phyloP scores from a whole-genome alignment of 1,140 invertebrate genomes.

The Diuraphis noxia region DNA sequence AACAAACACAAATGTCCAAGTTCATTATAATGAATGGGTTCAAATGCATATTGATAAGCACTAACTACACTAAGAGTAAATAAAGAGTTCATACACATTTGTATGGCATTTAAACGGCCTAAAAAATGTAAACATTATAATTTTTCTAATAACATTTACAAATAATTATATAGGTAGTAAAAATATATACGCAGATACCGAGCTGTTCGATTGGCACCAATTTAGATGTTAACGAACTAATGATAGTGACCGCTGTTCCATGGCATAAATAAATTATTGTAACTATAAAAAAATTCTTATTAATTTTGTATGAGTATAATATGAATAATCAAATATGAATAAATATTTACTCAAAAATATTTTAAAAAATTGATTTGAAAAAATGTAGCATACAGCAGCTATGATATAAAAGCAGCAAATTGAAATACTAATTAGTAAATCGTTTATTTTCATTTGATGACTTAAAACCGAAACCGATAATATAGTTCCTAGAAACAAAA shows the following conservation, averaged over 20 bases:
- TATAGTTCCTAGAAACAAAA: conserved; percentile 53
- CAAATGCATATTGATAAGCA: background rate
- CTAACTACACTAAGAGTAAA: background rate
- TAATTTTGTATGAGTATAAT: background rate
- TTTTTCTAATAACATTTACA: background rate
- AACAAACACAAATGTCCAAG: background rate
- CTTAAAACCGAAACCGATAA: conserved; percentile 55
- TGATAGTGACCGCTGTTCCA: background rate
- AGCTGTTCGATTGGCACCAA: background rate
- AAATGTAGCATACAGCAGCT: conserved; percentile 54
- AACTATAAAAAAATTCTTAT: background rate
- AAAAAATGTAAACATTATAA: background rate
- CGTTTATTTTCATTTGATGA: conserved; percentile 51
- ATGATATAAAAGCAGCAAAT: conserved; percentile 54
- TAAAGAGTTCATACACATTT: background rate
- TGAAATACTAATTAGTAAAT: conserved; percentile 55
- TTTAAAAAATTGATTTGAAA: conserved; percentile 49
- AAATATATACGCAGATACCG: background rate
- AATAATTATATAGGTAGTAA: background rate
- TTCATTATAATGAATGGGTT: background rate
- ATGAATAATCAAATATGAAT: background rate
- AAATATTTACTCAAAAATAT: conserved; percentile 55
- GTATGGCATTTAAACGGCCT: background rate
- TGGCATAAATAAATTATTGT: background rate
- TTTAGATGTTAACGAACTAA: background rate